Conservation (phyloP, 2,888 invertebrate species). For the Bellardia pandia region DNA sequence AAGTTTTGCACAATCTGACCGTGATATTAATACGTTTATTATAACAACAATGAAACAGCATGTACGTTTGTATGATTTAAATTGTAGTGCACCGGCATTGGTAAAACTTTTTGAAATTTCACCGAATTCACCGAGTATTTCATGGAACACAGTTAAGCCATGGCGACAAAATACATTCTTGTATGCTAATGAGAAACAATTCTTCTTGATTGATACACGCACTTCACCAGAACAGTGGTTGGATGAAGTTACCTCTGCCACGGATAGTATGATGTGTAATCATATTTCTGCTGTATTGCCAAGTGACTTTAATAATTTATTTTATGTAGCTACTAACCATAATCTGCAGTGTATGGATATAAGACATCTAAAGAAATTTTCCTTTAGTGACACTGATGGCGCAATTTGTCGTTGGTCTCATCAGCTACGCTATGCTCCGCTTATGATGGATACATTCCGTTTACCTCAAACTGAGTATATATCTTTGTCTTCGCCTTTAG, state of each 20-base stretch:
- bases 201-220: conserved; percentile 79
- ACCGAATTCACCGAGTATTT: conserved; percentile 58
- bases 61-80: conserved; percentile 78
- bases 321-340: conserved; percentile 81
- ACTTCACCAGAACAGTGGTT: conserved; percentile 75
- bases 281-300: conserved; percentile 77
- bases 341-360: conserved; percentile 80
- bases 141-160: conserved; percentile 78
- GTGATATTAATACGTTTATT: conserved; percentile 74
- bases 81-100: conserved; percentile 56
- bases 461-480: conserved; percentile 78
- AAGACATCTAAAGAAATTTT: conserved; percentile 76
- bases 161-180: conserved; percentile 77
- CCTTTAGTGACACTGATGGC: conserved; percentile 73
- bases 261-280: conserved; percentile 75
- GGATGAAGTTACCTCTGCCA: conserved; percentile 55
- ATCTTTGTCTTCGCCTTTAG: conserved; percentile 76
- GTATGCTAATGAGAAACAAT: conserved; percentile 77
- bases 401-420: conserved; percentile 80
- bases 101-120: conserved; percentile 70
- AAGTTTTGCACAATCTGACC: conserved; percentile 78
- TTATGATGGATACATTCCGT: conserved; percentile 77
- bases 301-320: conserved; percentile 78
- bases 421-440: conserved; percentile 79
- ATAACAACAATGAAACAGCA: conserved; percentile 79